phyloP scores from a whole-genome alignment of 2,888 invertebrate genomes.

The Boloria selene region DNA sequence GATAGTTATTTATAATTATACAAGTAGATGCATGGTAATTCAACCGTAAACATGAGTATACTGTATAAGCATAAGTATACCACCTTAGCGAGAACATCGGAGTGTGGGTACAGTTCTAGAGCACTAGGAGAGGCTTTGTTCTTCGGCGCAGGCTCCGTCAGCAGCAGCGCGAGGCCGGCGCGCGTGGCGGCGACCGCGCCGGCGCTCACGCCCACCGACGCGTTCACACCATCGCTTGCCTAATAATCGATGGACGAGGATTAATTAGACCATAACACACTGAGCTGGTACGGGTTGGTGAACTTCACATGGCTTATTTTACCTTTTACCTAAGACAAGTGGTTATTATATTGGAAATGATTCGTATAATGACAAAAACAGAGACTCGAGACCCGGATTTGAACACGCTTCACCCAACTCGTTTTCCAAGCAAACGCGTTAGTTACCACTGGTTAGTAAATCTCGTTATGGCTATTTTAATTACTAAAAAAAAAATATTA shows the following conservation, averaged over 20 bases:
- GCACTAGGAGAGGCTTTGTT: conserved; percentile 48
- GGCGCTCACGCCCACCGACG: conserved; percentile 36
- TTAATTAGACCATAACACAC: too few relatives aligned
- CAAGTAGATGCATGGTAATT: too few relatives aligned
- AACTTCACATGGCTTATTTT: neutral
- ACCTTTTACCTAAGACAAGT: too few relatives aligned
- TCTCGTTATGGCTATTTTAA: too few relatives aligned
- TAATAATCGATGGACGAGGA: too few relatives aligned
- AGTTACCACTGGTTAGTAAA: too few relatives aligned
- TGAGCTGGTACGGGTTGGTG: neutral
- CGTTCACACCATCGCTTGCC: conserved; percentile 41
- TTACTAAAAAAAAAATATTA: too few relatives aligned
- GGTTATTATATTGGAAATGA: neutral
- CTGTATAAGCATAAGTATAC: neutral
- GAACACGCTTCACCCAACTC: too few relatives aligned
- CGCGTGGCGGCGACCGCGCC: conserved; percentile 41
- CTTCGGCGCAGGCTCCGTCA: conserved; percentile 45
- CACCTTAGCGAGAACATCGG: conserved; percentile 51
- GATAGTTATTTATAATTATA: too few relatives aligned
- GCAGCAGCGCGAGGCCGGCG: conserved; percentile 39
- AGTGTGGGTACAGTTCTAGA: conserved; percentile 58
- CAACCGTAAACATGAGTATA: too few relatives aligned
- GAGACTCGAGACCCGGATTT: too few relatives aligned
- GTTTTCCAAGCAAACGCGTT: too few relatives aligned
- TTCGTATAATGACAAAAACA: neutral